Evolutionary conservation across 2,113 vertebrate genomes (phyloP), one percentile per base, ranked within the genome.

Genomic region (Isurus oxyrinchus): DNA sequence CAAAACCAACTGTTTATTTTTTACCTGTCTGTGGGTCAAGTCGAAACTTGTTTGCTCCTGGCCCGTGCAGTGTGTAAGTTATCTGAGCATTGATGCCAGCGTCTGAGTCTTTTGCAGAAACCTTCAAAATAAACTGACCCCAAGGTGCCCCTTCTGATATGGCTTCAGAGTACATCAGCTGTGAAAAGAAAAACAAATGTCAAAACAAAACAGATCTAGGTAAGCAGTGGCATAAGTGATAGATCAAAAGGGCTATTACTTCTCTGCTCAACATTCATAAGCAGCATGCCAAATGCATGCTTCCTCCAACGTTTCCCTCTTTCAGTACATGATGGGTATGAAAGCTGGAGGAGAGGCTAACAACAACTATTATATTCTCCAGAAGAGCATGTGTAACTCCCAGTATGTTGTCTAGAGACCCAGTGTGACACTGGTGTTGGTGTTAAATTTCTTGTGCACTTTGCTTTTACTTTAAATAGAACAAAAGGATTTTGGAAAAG

Each of bases 21-120:
- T 96, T 97, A 99, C 99, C 99, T 97, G 99, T 99, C 55, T 98
- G 98, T 0, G 98, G 98, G 96, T 99, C 98, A 94, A 99, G 97
- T 81, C 98, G 98, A 97, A 99, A 99, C 96, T 98, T 98, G 97
- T 99, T 98, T 0, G 99, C 98, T 0, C 98, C 98, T 0, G 98
- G 98, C 0, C 99, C 99, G 0, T 99, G 99, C 57, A 99, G 98
- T 44, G 98, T 98, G 96, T 98, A 99, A 0, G 98, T 98, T 96
- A 99, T 97, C 97, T 98, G 98, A 25, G 98, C 98, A 0, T 99
- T 99, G 84, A 98, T 98, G 76, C 99, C 99, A 0, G 98, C 88
- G 0, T 99, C 99, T 0, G 98, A 97, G 97, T 99, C 99, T 0
- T 97, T 98, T 0, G 99, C 99, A 0, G 98, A 98, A 88, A 99